Base-by-base conservation (phyloP, 2,888 invertebrate genomes). In the Tipula vernalis region DNA sequence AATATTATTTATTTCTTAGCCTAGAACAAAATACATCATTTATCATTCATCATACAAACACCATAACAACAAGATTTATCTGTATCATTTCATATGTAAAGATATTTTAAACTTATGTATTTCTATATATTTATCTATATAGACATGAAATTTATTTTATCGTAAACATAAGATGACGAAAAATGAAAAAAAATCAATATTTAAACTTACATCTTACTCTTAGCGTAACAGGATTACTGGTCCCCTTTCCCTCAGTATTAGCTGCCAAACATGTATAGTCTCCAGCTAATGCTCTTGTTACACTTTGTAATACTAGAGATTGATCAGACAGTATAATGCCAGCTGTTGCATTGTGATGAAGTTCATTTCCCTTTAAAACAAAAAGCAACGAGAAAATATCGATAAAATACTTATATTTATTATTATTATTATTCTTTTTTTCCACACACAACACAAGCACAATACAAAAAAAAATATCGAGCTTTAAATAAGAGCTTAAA, bases 201-300 rank as follows among this genome's bases (percentile, higher is more conserved):
- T 51, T 89, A 89, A 90, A 93, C 95, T 95, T 91, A 95, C 95
- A 95, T 93, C 95, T 92, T 88, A 95, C 94, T 87, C 94, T 92
- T 88, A 95, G 91, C 83, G 94, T 93, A 88, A 95, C 95, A 47
- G 95, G 94, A 90, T 95, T 95, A 91, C 95, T 95, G 86, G 94
- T 92, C 88, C 96, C 96, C 89, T 95, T 96, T 85, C 97, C 97
- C 91, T 97, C 97, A 87, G 95, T 94, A 91, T 97, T 97, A 87
- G 95, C 95, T 42, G 97, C 97, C 91, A 96, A 93, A 90, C 97
- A 97, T 87, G 96, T 96, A 92, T 97, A 97, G 91, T 96, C 95
- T 4, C 97, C 97, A n/a, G 96, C 96, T 42, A 96, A 95, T 87
- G 94, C 94, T 88, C 96, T 93, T 84, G 95, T 96, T 87, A 97